A percentile compares a stretch with the other conserved stretches of the same genome.
These are phyloP conservation scores for Polypedilum pembai DNA, from an alignment of 1,140 invertebrate species.

Conservation along the genomic window DNA sequence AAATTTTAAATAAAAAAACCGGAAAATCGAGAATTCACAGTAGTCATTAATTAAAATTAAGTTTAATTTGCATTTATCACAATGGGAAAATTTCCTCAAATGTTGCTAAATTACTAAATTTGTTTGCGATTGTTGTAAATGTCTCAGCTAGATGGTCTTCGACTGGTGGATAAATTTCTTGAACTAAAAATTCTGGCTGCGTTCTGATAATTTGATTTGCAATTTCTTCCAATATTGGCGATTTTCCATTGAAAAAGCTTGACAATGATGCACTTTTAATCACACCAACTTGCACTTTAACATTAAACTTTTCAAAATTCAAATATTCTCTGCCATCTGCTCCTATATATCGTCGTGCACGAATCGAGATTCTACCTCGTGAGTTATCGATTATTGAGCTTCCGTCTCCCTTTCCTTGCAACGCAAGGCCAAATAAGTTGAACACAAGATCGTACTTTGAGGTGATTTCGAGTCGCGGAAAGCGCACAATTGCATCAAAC, in stretches of 20 bases:
- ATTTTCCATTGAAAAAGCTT: neutral
- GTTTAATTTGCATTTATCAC: conserved; percentile 1
- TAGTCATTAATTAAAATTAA: neutral
- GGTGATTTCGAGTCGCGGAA: neutral
- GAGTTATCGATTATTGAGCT: neutral
- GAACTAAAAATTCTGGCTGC: neutral
- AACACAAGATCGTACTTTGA: neutral
- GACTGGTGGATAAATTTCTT: neutral
- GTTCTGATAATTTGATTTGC: neutral
- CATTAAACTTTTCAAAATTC: neutral
- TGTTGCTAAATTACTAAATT: neutral
- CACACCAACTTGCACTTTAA: neutral
- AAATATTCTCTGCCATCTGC: neutral
- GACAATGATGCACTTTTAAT: neutral
- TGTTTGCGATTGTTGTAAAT: neutral
- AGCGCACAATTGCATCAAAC: neutral
- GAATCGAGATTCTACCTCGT: neutral
- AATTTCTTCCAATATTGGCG: neutral
- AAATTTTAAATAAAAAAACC: neutral
- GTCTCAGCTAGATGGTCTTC: neutral
- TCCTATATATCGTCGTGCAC: neutral
- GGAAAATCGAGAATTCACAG: neutral
- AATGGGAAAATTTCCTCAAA: neutral
- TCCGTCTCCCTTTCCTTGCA: neutral
- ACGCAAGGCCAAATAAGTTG: neutral